Base-by-base conservation (phyloP, 2,113 vertebrate species). In the Thamnophis sirtalis region DNA sequence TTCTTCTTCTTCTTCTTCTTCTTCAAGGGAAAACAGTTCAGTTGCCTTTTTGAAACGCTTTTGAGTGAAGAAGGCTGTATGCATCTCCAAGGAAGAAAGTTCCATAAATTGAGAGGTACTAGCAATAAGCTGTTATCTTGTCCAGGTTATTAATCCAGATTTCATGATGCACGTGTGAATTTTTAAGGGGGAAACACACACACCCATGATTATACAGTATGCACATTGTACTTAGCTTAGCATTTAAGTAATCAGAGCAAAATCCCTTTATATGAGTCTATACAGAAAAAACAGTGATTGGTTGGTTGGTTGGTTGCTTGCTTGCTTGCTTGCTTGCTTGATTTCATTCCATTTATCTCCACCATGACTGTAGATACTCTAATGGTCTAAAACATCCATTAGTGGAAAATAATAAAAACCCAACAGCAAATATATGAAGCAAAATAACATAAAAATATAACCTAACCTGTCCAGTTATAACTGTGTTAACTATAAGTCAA, bases 101-200 rank as follows among this genome's bases (percentile, higher is more conserved):
- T 80, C 15, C 15, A 80, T 38, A 19, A 38, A 73, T 17, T 33
- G 68, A 73, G 5, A 19, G 13, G 13, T 33, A 73, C 13, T 73
- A 33, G 5, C n/a, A 73, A 73, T 15, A 73, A 73, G 2, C n/a
- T 80, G 6, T 6, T 80, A 17, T 6, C n/a, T 38, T 80, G n/a
- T 38, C 68, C 68, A 80, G 15, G 38, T 38, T 86, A 86, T 51
- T 86, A 28, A 15, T n/a, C 6, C 85, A 51, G 24, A 86, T 51
- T 86, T 50, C 33, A 54, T 38, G 17, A 53, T 87, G 28, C n/a
- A 55, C 19, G 38, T 55, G 51, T 21, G 53, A 87, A 55, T 22
- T 6, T 33, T 54, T n/a, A 1, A 4, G 54, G 21, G 0, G 0
- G 5, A 10, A 38, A 73, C n/a, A 6, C n/a, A n/a, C 5, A 1